These are phyloP conservation scores for Glossophaga mutica DNA, from an alignment of 2,797 vertebrate genomes.

Conservation along the genomic window DNA sequence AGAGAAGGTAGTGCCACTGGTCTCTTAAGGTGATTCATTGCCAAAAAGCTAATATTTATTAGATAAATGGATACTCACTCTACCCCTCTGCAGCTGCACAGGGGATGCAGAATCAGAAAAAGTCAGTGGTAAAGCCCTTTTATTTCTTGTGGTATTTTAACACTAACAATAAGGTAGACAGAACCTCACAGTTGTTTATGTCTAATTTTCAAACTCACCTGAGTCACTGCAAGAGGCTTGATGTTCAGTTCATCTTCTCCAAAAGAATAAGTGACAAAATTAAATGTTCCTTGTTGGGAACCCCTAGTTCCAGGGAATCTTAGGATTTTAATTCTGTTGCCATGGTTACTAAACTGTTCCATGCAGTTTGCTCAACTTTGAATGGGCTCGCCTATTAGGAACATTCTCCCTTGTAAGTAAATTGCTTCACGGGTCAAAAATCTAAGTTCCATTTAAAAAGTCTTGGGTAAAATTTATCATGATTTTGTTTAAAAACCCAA, in stretches of 20 bases:
- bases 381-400: not conserved
- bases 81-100: not conserved
- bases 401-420: not conserved
- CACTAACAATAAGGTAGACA: not conserved
- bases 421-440: slow-evolving; percentile 30
- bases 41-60: not conserved
- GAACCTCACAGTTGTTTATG: not conserved
- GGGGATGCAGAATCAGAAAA: not conserved
- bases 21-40: not conserved
- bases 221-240: not conserved
- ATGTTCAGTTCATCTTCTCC: not conserved
- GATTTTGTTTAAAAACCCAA: slow-evolving; percentile 16
- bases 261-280: not conserved
- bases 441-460: slow-evolving; percentile 34
- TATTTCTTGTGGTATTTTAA: not conserved
- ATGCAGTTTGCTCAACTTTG: not conserved
- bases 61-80: not conserved
- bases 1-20: not conserved
- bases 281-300: slow-evolving; percentile 5
- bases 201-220: not conserved
- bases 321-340: not conserved
- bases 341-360: not conserved
- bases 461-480: not conserved
- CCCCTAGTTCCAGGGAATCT: not conserved
- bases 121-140: not conserved